Conservation (phyloP, 37 sponge, comb jelly and placozoan species). For the Mnemiopsis leidyi region DNA sequence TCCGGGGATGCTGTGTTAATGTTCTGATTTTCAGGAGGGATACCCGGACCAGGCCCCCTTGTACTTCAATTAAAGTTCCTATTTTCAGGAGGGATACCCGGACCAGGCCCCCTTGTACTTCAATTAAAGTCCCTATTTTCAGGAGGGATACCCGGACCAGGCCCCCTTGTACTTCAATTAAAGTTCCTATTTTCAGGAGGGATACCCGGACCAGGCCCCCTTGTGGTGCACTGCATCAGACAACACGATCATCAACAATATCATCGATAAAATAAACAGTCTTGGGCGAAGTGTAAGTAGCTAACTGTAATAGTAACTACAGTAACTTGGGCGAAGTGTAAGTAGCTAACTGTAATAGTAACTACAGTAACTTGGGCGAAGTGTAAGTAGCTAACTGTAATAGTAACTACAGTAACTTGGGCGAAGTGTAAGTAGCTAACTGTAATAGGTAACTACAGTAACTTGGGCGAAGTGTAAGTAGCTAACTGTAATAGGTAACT, state of each 20-base stretch:
- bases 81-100: conserved; percentile 15
- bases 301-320: too few relatives aligned
- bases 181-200: too few relatives aligned
- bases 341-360: too few relatives aligned
- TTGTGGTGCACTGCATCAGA: conserved; percentile 30
- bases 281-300: neutral
- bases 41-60: neutral
- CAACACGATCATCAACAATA: neutral
- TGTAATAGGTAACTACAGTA: too few relatives aligned
- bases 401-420: too few relatives aligned
- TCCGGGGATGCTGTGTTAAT: neutral
- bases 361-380: too few relatives aligned
- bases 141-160: conserved; percentile 47
- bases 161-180: neutral
- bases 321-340: too few relatives aligned
- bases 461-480: too few relatives aligned
- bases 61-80: neutral
- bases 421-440: too few relatives aligned
- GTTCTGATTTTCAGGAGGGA: conserved; percentile 17
- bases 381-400: too few relatives aligned
- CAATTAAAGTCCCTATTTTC: too few relatives aligned
- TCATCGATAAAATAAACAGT: neutral
- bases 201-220: conserved; percentile 19
- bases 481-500: too few relatives aligned
- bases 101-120: neutral